phyloP scores from a whole-genome alignment of 1,140 invertebrate species.

The Latrodectus geometricus region DNA sequence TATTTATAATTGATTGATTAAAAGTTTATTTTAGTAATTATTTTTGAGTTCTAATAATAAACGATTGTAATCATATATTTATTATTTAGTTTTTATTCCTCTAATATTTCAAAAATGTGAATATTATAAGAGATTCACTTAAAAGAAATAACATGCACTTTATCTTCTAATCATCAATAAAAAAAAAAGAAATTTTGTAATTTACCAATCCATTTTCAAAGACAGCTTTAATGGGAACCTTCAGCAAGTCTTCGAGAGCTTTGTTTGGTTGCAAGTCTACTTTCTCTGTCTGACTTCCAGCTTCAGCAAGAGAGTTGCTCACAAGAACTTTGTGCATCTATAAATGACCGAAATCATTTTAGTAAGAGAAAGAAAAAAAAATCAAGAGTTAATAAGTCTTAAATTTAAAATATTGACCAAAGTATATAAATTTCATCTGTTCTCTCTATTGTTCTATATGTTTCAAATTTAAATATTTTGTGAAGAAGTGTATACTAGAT shows the following conservation, averaged over 20 bases:
- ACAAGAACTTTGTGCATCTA: slow-evolving; percentile 1
- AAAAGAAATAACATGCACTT: not conserved
- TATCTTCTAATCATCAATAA: not conserved
- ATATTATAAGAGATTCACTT: not conserved
- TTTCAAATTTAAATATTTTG: not conserved
- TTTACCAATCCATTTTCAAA: slow-evolving; percentile 27
- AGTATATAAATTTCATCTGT: not conserved
- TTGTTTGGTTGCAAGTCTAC: not conserved
- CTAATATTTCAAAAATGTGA: not conserved
- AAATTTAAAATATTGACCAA: not conserved
- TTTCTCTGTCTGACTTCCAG: not conserved
- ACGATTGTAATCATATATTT: not conserved
- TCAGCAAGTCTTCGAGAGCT: not conserved
- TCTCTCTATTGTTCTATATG: not conserved
- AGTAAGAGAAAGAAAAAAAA: not conserved
- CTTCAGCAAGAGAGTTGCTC: not conserved
- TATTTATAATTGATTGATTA: too few species aligned
- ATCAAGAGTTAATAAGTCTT: not conserved
- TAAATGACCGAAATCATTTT: not conserved
- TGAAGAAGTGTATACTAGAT: not conserved
- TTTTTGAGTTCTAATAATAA: not conserved
- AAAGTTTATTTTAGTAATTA: too few species aligned
- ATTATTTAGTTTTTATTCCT: not conserved
- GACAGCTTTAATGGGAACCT: not conserved
- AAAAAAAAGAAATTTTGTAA: not conserved